Evolutionary conservation across 2,888 invertebrate genomes (phyloP), one percentile per base, ranked within the genome.

Genomic region (Epiblema foenella): DNA sequence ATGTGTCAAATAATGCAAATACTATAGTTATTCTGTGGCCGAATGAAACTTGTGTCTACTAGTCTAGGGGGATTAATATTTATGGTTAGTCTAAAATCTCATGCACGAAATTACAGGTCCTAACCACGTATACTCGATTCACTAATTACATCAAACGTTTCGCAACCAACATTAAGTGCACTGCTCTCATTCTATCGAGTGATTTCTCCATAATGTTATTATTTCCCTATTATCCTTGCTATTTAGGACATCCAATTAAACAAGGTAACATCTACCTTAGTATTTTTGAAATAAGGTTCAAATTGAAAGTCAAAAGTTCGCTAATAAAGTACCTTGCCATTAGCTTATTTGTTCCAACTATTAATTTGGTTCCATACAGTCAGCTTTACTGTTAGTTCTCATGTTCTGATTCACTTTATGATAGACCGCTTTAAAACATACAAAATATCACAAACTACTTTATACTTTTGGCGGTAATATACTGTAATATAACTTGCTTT

Each of bases 371-470:
- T 29, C 59, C 59, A 57, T 71, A 65, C 71, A 56, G 54, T 56
- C 46, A 24, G 11, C 29, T 64, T 51, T 62, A 67, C 69, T 12
- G 73, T 69, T 69, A 70, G 62, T 62, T 73, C 67, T 67, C 70
- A 68, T 70, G 73, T 71, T 65, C 73, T 68, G 60, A 71, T 73
- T 73, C 70, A 39, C 58, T 57, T 52, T 70, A 58, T 70, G 65
- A 69, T 60, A 49, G 10, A 51, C 56, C 11, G 18, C 24, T 52
- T 7, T 29, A 29, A 51, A 17, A 59, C 33, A 59, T 18, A 11
- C 4, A 10, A 69, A 39, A 69, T 42, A 20, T 15, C 18, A 29
- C 18, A 20, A 37, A 24, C 59, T 10, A 29, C 10, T 33, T 51
- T 0, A 17, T 17, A 12, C 7, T 2, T 33, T 15, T 39, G 42